Evolutionary conservation across 1,140 invertebrate species (phyloP), one percentile per base, ranked within the genome.

Genomic region (Diorhabda carinulata): DNA sequence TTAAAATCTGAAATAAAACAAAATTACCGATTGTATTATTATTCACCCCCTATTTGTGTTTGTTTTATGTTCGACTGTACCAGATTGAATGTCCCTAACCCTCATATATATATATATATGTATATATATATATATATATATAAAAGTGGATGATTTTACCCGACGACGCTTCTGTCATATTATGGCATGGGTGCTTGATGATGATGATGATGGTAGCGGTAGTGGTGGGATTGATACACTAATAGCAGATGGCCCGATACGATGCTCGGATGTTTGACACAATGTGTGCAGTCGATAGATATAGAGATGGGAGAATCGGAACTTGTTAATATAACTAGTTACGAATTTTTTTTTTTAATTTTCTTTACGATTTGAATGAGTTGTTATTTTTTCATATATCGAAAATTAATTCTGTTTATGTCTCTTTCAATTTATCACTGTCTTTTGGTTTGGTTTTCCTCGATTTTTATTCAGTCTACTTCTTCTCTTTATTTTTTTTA

Each of bases 1-100:
- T 25, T 25, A 25, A 25, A 25, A 25, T 25, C 25, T 25, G 25
- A 25, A 25, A 25, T 25, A 25, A 25, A 25, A 25, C 25, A 1
- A 25, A 25, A 25, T 25, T 25, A 25, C 25, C 25, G 25, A 25
- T 25, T 25, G 25, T 25, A 25, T 25, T 25, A 25, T 25, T 25
- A 25, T 25, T 25, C 25, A 25, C 25, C 25, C 25, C 25, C 25
- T 25, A 25, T 25, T 25, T 25, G 7, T 61, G 8, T 43, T 8
- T 57, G 47, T 65, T 65, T 65, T 65, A 65, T 57, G 47, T 25
- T 25, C n/a, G 64, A 65, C 64, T 65, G 64, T 65, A 65, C 64
- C 64, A 65, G 64, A 65, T 65, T 65, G 64, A 43, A 25, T 25
- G 52, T 65, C 64, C 47, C 61, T 62, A 47, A 65, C 64, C 64